Evolutionary conservation across 2,113 vertebrate species (phyloP).

Genomic region (Eptatretus burgeri): DNA sequence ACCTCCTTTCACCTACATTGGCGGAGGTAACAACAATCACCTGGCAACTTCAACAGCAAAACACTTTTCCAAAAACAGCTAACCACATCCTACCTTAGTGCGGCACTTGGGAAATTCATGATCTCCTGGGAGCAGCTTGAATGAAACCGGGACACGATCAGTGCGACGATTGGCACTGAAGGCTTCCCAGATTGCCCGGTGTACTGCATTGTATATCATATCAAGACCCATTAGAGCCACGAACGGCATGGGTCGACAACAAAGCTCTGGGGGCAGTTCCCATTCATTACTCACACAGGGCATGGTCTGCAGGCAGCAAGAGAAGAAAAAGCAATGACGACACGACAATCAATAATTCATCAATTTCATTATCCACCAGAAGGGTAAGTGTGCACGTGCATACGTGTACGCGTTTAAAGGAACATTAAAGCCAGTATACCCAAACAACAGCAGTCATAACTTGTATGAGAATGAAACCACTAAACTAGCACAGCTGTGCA

Average conservation of each 20-base stretch:
- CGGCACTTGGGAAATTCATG: conserved; percentile 92
- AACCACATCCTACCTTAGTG: conserved; percentile 36
- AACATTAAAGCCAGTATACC: too few relatives aligned
- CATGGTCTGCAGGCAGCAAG: not conserved
- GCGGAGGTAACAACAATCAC: too few relatives aligned
- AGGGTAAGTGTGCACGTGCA: too few relatives aligned
- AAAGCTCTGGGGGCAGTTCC: conserved; percentile 86
- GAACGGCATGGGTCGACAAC: conserved; percentile 87
- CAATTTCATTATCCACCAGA: not conserved
- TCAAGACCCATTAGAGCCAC: conserved; percentile 74
- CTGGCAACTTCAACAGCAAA: too few relatives aligned
- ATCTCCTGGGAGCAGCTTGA: conserved; percentile 79
- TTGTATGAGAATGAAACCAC: too few relatives aligned
- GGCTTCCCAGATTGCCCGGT: conserved; percentile 84
- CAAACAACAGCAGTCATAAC: too few relatives aligned
- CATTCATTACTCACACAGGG: conserved; percentile 20
- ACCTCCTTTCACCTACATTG: too few relatives aligned
- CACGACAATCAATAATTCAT: not conserved
- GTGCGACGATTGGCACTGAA: conserved; percentile 79
- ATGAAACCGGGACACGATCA: conserved; percentile 82
- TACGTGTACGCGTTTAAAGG: too few relatives aligned
- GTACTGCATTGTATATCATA: conserved; percentile 68
- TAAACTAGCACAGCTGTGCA: too few relatives aligned
- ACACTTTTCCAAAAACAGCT: too few relatives aligned
- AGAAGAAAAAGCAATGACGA: not conserved